phyloP scores from a whole-genome alignment of 2,888 invertebrate species.

The Drosophila silvestris region DNA sequence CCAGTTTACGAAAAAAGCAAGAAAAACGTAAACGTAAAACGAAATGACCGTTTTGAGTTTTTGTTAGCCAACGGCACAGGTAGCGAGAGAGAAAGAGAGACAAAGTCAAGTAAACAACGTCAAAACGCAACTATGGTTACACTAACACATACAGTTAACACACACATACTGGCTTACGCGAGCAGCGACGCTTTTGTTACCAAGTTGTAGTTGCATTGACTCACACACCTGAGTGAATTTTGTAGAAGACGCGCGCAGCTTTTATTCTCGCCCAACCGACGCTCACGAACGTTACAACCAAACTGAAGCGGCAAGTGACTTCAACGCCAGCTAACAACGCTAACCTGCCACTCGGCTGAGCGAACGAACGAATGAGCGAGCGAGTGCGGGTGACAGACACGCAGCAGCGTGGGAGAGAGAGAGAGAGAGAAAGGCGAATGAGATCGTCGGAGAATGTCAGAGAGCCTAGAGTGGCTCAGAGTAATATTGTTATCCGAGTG shows the following conservation, averaged over 20 bases:
- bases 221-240: constrained; percentile 60
- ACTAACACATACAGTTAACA: constrained; percentile 60
- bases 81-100: constrained; percentile 28
- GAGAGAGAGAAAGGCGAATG: not conserved
- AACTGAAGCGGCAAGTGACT: constrained; percentile 59
- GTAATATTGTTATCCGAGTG: not conserved
- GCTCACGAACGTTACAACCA: constrained; percentile 59
- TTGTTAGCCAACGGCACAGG: constrained; percentile 50
- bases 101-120: constrained; percentile 54
- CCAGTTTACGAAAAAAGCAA: constrained; percentile 43
- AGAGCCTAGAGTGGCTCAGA: constrained; percentile 5
- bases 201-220: constrained; percentile 48
- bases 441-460: not conserved
- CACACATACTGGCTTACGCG: constrained; percentile 33
- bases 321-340: constrained; percentile 14
- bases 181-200: constrained; percentile 60
- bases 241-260: constrained; percentile 69
- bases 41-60: constrained; percentile 79
- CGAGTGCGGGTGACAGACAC: constrained; percentile 34
- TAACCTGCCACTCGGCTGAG: constrained; percentile 19
- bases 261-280: constrained; percentile 54
- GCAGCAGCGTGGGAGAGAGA: not conserved
- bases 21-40: constrained; percentile 69
- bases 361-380: constrained; percentile 7
- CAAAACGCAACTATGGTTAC: constrained; percentile 53